Conservation (phyloP, 2,888 invertebrate species). For the Amitus sp. region DNA sequence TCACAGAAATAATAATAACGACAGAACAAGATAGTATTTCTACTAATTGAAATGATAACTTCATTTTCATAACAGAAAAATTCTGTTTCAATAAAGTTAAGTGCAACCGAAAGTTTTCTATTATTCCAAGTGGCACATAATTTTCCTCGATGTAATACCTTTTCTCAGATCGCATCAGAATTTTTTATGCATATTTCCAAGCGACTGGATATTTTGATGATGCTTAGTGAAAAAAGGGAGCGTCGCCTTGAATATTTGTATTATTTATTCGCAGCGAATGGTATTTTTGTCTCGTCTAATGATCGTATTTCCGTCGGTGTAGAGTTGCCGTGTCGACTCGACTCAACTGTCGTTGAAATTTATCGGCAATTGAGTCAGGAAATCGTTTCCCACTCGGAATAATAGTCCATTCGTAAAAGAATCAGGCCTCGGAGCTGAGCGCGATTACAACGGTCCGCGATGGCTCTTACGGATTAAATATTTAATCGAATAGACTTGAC, state of each 20-base stretch:
- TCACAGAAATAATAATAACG: no score
- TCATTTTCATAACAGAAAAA: no score
- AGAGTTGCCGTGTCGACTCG: conserved; percentile 30
- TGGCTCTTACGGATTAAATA: conserved; percentile 45
- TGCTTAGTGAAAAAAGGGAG: no score
- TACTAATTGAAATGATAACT: no score
- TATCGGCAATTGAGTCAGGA: conserved; percentile 34
- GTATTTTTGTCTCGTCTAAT: conserved; percentile 23
- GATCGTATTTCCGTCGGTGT: conserved; percentile 17
- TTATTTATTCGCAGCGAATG: not conserved
- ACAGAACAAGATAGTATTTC: no score
- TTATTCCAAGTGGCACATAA: no score
- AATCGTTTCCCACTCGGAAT: conserved; percentile 31
- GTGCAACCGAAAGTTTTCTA: no score
- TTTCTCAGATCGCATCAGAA: no score
- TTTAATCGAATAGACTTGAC: conserved; percentile 47
- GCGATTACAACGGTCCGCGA: conserved; percentile 52
- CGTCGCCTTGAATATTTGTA: not conserved
- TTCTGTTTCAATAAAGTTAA: no score
- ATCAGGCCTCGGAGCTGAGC: conserved; percentile 46
- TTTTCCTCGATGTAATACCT: no score
- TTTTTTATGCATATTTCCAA: no score
- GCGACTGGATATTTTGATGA: no score
- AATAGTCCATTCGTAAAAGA: conserved; percentile 31
- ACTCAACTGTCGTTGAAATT: conserved; percentile 34